Base-by-base conservation (phyloP, 2,113 vertebrate species). In the Chauna torquata region DNA sequence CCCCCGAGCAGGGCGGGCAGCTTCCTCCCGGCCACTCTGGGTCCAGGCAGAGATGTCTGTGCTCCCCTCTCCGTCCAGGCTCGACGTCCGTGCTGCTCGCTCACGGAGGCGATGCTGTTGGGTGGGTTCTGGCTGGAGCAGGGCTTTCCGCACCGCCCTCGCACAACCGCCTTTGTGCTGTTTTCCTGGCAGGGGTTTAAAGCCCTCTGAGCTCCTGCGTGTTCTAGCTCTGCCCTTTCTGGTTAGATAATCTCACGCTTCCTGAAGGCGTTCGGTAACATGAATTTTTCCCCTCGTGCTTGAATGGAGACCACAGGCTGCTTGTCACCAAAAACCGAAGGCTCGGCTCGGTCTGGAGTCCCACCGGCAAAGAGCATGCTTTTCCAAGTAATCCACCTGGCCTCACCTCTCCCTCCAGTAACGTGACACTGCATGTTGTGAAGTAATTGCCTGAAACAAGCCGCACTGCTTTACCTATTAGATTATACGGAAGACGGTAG, bases 31-130 rank as follows among this genome's bases (percentile, higher is more conserved):
- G 19, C 61, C 32, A 3, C 7, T 55, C 1, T 44, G 32, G 32
- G 32, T 20, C 44, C 64, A 69, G 36, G 19, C 32, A 42, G 25
- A 47, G 1, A 11, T 3, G 23, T 15, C 11, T 0, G 2, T 0
- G 2, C 16, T 45, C 18, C 55, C 15, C 8, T 61, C 28, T 50
- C 30, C 44, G 44, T 16, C 7, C 30, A 19, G 9, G 17, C 66
- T 88, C 4, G 2, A 13, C 6, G 47, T 19, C 28, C 1, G 1
- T 17, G 38, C 20, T 3, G 15, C 40, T n/a, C 1, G 4, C 19
- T 18, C 13, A 1, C 8, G 5, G 59, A 68, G 38, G 19, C 24
- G 82, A 34, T 55, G 71, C 24, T 42, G 30, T 24, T 61, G 76
- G 64, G 42, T 40, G 62, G 50, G 64, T 36, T 82, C 40, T 3